These are phyloP conservation scores for Anguilla anguilla DNA, from an alignment of 2,797 vertebrate genomes.

Conservation along the genomic window DNA sequence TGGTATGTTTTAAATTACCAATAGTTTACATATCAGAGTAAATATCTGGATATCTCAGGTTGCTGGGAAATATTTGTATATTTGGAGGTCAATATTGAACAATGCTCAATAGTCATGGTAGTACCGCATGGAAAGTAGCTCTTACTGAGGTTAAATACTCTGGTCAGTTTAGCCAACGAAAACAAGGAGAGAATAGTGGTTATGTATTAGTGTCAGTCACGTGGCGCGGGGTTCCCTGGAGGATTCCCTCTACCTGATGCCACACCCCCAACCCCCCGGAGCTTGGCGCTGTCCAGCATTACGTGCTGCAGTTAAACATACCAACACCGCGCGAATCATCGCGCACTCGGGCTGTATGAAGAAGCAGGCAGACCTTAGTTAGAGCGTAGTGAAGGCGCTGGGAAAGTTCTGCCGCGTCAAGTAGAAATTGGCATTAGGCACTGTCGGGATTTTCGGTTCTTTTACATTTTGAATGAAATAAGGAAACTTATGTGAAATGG, in stretches of 20 bases:
- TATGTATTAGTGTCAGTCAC: constrained; percentile 20
- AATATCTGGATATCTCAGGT: not conserved
- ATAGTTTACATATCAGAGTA: not conserved
- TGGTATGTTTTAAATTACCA: not conserved
- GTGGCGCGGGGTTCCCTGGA: constrained; percentile 37
- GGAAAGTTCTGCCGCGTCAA: constrained; percentile 59
- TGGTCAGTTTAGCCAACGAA: not conserved
- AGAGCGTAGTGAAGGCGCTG: constrained; percentile 55
- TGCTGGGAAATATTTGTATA: not conserved
- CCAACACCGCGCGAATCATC: constrained; percentile 50
- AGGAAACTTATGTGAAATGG: constrained; percentile 34
- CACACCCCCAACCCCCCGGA: constrained; percentile 31
- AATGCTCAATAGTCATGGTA: not conserved
- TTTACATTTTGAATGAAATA: constrained; percentile 44
- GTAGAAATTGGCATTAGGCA: constrained; percentile 29
- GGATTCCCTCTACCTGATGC: constrained; percentile 33
- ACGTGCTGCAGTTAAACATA: constrained; percentile 53
- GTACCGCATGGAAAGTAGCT: not conserved
- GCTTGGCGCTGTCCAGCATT: constrained; percentile 52
- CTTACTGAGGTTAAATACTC: not conserved
- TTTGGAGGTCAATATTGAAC: not conserved
- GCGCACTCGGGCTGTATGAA: constrained; percentile 63
- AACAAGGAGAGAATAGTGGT: not conserved
- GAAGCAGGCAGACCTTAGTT: constrained; percentile 57
- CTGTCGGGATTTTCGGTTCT: constrained; percentile 22